Base-by-base conservation (phyloP, 2,797 vertebrate species). In the Etheostoma perlongum region DNA sequence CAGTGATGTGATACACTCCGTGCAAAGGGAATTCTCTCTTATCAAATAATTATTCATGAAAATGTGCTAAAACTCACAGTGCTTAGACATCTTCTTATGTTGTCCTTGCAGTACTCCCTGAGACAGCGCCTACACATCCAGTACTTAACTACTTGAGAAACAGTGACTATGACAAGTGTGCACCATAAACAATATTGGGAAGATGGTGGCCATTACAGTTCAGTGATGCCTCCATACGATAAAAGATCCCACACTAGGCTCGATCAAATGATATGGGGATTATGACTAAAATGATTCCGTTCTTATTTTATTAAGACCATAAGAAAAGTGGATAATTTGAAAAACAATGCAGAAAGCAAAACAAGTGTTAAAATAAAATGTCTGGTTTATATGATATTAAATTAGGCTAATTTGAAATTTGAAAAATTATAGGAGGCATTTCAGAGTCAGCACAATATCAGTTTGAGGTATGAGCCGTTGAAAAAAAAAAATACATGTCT, bases 121-220 rank as follows among this genome's bases (percentile, higher is more conserved):
- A 23, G n/a, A 55, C n/a, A 57, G 21, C 0, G 2, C 25, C 53
- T 10, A 36, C 25, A 27, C 52, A 48, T 36, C 4, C 27, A 27
- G 27, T 27, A 49, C 42, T 65, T 42, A 25, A 61, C 61, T 11
- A 36, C 30, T 52, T 69, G 78, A 86, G 67, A 76, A 77, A 72
- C 25, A 57, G 68, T 15, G 68, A 82, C 60, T 78, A 57, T 78
- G 74, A 86, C 82, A 74, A 57, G 58, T 76, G 23, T 73, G 69
- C 80, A 44, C 62, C 62, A 65, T 57, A 66, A 79, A 85, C 64
- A 69, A 48, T 62, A 65, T 42, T 18, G 58, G 67, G 72, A 87
- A 90, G 90, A 91, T 89, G 88, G 85, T 49, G 78, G 69, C 74
- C 75, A 86, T 92, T 90, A 88, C 67, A 85, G 78, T 81, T 80